phyloP scores from a whole-genome alignment of 2,113 vertebrate genomes.

The Pipa parva region DNA sequence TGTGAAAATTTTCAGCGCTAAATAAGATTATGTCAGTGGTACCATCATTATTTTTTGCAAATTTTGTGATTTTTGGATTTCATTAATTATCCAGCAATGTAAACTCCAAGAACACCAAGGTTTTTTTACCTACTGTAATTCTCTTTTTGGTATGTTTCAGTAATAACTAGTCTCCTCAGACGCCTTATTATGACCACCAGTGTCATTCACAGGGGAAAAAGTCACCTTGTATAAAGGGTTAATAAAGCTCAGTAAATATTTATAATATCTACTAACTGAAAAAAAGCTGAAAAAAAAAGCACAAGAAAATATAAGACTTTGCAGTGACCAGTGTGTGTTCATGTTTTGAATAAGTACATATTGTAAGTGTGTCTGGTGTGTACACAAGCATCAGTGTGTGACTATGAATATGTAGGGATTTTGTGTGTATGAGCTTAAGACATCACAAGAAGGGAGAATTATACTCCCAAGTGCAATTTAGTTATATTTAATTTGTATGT shows the following conservation, averaged over 20 bases:
- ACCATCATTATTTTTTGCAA: constrained; percentile 3
- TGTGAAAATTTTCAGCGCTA: not conserved
- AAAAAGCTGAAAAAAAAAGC: constrained; percentile 37
- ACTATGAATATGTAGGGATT: constrained; percentile 24
- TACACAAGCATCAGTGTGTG: constrained; percentile 35
- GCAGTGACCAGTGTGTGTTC: constrained; percentile 34
- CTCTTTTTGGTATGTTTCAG: constrained; percentile 8
- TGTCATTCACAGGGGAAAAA: constrained; percentile 23
- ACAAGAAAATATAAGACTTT: constrained; percentile 42
- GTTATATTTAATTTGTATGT: constrained; percentile 35
- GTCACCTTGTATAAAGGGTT: constrained; percentile 24
- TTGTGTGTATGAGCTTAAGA: constrained; percentile 34
- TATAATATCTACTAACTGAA: constrained; percentile 30
- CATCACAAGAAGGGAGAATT: constrained; percentile 24
- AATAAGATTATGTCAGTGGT: constrained; percentile 5
- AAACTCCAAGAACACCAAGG: not conserved
- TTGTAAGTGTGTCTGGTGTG: constrained; percentile 35
- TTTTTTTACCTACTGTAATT: not conserved
- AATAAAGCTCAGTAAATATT: constrained; percentile 17
- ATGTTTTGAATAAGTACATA: constrained; percentile 36
- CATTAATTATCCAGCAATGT: not conserved
- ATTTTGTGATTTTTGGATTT: not conserved
- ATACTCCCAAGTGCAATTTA: constrained; percentile 34
- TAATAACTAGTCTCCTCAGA: constrained; percentile 20
- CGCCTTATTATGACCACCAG: constrained; percentile 34